Evolutionary conservation across 2,888 invertebrate species (phyloP), one percentile per base, ranked within the genome.

Genomic region (Mamestra brassicae): DNA sequence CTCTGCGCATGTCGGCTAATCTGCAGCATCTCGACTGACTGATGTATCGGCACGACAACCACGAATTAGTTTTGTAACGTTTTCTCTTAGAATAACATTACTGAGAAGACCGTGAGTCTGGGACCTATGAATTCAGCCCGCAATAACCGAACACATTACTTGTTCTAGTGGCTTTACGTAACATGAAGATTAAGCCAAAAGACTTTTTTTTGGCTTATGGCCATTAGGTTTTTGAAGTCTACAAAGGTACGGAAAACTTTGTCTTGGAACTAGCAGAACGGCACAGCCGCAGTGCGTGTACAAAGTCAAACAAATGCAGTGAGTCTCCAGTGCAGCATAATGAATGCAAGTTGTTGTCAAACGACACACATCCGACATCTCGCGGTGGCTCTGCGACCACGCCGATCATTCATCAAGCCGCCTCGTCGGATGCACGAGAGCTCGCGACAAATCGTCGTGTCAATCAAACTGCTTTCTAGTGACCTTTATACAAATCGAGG

Each of bases 401-500:
- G 67, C 58, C 42, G 50, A 36, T 64, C 63, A 26, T 69, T 74
- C 68, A 66, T 69, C 71, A 68, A 54, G 63, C 62, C 60, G 45
- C 17, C 26, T 26, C 26, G 26, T 26, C 26, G 26, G 26, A 26
- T 26, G 26, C 26, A 26, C 26, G 26, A 26, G 26, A 26, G 26
- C 26, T 26, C 26, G 26, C 26, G 26, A 26, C 26, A 26, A 26
- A 26, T 26, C 26, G 26, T 26, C 60, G 63, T 69, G 86, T 84
- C 89, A 87, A 85, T 86, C 86, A 84, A 73, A 71, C 55, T 74
- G 47, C 55, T 65, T 74, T 74, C 54, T 54, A 68, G 34, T 64
- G 42, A 55, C 47, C 65, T 45, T 55, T 57, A 8, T 55, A 69
- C 34, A 62, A 42, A 69, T 47, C n/a, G 34, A 77, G 17, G 61